Evolutionary conservation across 2,113 vertebrate genomes (phyloP), one percentile per base, ranked within the genome.

Genomic region (Hemichromis elongatus): DNA sequence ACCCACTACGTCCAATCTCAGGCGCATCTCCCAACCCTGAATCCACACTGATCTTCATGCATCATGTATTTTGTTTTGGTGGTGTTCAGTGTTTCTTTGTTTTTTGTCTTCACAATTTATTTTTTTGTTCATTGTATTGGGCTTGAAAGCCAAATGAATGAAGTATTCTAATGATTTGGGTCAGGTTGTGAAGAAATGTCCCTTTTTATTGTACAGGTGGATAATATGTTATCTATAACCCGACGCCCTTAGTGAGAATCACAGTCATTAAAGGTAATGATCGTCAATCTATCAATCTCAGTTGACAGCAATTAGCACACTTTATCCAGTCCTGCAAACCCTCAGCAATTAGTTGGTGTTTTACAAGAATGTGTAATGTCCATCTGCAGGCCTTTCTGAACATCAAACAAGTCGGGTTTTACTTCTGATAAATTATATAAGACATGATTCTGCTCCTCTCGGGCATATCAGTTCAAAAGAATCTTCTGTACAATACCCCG

Each of bases 331-430:
- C 81, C 57, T 79, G 66, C 37, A 59, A 55, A 88, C n/a, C 50
- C 70, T 53, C 82, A 80, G 70, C 80, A 81, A 83, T 89, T 89
- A 88, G 70, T 80, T 55, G 63, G 47, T 81, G 63, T 70, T 85
- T 88, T 26, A 56, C 59, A 86, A 30, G 77, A 56, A 80, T 33
- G 56, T 57, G 19, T 24, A 54, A 59, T 54, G 14, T 88, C 5
- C 35, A 16, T 88, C 37, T 35, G 21, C 59, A 86, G 59, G 52
- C 82, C 54, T 19, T 61, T 83, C 24, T 87, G 26, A 82, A 89
- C 52, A 82, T 82, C 66, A 77, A 86, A 86, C 11, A 59, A 70
- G 77, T 33, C 5, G 42, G 8, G 86, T 86, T 78, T 81, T 54
- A 52, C 42, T 24, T 84, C 75, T 54, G 73, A 88, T 88, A 35